Percentiles rank a stretch among this genome's conserved stretches.
These are phyloP conservation scores for Drosophila paucipuncta DNA, from an alignment of 2,888 invertebrate genomes.

Conservation along the genomic window DNA sequence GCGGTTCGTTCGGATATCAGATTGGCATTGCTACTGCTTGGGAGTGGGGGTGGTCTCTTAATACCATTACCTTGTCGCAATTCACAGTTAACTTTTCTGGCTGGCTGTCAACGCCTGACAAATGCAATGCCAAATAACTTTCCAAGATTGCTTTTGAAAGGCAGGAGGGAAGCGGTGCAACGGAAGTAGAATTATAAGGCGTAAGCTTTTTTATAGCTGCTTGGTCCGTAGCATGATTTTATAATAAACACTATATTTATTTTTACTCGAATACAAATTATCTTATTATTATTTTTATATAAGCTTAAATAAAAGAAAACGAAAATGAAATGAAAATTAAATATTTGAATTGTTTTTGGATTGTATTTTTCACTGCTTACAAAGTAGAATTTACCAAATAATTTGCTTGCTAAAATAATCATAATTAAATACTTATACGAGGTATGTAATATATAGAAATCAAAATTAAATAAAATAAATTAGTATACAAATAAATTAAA, in stretches of 20 bases:
- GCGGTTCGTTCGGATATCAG: conserved; percentile 40
- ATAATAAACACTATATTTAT: not conserved
- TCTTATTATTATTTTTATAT: not conserved
- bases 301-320: too few relatives aligned
- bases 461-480: too few relatives aligned
- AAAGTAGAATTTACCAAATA: not conserved
- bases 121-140: conserved; percentile 9
- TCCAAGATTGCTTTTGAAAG: not conserved
- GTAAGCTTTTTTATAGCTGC: too few relatives aligned
- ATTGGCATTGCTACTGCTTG: conserved; percentile 34
- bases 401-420: not conserved
- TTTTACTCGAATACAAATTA: not conserved
- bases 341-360: not conserved
- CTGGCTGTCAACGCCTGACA: conserved; percentile 12
- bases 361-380: not conserved
- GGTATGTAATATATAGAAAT: too few relatives aligned
- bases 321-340: not conserved
- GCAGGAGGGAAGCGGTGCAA: not conserved
- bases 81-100: conserved; percentile 19
- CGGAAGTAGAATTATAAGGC: not conserved
- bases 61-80: conserved; percentile 19
- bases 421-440: not conserved
- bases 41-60: not conserved
- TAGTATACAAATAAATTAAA: too few relatives aligned
- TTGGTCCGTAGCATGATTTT: not conserved